Base-by-base conservation (phyloP, 2,888 invertebrate species). In the Synergus laeviventris region DNA sequence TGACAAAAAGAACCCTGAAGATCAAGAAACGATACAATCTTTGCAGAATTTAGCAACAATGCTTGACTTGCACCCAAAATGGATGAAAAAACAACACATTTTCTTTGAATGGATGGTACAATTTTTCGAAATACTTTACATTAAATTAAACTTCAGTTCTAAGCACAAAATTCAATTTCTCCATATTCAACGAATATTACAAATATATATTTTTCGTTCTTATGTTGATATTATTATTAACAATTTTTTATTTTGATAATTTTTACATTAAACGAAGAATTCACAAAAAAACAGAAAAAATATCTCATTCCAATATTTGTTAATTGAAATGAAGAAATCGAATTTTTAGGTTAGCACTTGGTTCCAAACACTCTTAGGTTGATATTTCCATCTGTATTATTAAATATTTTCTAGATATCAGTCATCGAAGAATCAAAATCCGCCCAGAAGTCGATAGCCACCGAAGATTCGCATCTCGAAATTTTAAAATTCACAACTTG, bases 31-130 rank as follows among this genome's bases (percentile, higher is more conserved):
- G 59, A 24, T 87, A 38, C 75, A 77, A 16, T 82, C 85, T 64
- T 79, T 87, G 74, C 78, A 82, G 3, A 79, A 78, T 31, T 76
- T 81, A 9, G 84, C 83, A 45, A 60, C 70, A 39, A 78, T 87
- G 59, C 73, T 87, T 24, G 85, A 87, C 39, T 81, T 76, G 3
- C 81, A 84, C 31, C 64, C 74, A 14, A 84, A 85, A 70, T 88
- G 87, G 84, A 79, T 18, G 21, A 86, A 82, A 59, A 82, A 75
- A 9, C 77, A 81, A n/a, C 79, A 82, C 60, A 62, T 85, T 5
- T 88, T 86, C 77, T 82, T 83, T 38, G 83, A 84, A 54, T 88
- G 87, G 87, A 86, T 87, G 84, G 88, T 87, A 81, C 18, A 42
- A 12, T 11, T 18, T 70, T 49, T 31, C 9, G 16, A 49, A 42